A percentile compares a stretch with the other conserved stretches of the same genome.
phyloP scores from a whole-genome alignment of 1,140 invertebrate genomes.

The Pseudomyrmex dendroicus region DNA sequence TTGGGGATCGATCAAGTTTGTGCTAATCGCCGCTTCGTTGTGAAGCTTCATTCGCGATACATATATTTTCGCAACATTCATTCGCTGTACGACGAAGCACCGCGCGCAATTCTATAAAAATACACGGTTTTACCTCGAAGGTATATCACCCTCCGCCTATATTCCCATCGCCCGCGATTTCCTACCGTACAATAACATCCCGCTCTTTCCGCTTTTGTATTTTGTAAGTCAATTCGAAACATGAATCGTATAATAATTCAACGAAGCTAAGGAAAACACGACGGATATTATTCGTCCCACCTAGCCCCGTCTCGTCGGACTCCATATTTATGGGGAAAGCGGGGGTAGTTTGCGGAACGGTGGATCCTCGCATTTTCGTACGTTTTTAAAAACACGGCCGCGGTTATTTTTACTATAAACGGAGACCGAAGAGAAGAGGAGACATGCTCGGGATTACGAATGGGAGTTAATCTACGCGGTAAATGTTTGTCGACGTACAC shows the following conservation, averaged over 20 bases:
- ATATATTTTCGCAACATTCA: conserved; percentile 63
- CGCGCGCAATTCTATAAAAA: conserved; percentile 77
- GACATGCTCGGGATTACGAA: not conserved
- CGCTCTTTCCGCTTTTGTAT: conserved; percentile 84
- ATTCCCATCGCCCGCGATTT: conserved; percentile 71
- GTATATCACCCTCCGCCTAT: conserved; percentile 71
- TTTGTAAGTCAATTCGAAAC: conserved; percentile 86
- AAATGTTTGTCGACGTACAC: not conserved
- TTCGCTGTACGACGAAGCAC: conserved; percentile 52
- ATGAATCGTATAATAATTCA: conserved; percentile 86
- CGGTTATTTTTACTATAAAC: conserved; percentile 48
- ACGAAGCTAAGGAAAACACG: conserved; percentile 83
- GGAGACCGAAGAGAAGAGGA: conserved; percentile 2
- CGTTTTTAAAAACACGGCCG: conserved; percentile 51
- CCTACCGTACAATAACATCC: conserved; percentile 84
- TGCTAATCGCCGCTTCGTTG: conserved; percentile 20
- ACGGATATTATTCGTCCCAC: conserved; percentile 83
- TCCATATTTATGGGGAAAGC: conserved; percentile 80
- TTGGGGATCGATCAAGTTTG: not conserved
- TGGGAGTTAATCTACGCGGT: not conserved
- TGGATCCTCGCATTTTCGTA: conserved; percentile 47
- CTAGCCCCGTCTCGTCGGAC: conserved; percentile 71
- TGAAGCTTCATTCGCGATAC: conserved; percentile 50
- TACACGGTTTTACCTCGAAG: conserved; percentile 79
- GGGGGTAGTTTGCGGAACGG: conserved; percentile 59